A percentile compares a stretch with the other conserved stretches of the same genome.
Evolutionary conservation across 2,888 invertebrate genomes (phyloP).

Genomic region (Lasioglossum pauxillum): DNA sequence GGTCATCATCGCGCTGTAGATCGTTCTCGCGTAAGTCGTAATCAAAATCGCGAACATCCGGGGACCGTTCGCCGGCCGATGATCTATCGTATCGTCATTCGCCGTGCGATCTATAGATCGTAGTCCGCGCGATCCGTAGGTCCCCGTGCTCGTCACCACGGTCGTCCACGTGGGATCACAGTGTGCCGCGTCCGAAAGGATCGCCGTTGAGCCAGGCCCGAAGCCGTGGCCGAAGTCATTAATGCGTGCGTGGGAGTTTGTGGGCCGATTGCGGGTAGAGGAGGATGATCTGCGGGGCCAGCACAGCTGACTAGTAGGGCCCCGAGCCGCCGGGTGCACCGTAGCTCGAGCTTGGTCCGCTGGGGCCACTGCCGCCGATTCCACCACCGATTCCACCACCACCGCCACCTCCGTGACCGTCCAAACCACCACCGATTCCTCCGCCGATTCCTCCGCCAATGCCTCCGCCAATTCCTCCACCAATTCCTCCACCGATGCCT

Average conservation of each 20-base stretch:
- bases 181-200: constrained; percentile 58
- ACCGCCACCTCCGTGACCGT: constrained; percentile 78
- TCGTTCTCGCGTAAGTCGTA: constrained; percentile 57
- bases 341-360: constrained; percentile 87
- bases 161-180: constrained; percentile 63
- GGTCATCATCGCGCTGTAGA: constrained; percentile 47
- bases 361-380: constrained; percentile 79
- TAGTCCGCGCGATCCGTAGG: constrained; percentile 18
- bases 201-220: constrained; percentile 53
- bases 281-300: constrained; percentile 61
- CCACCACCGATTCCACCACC: constrained; percentile 70
- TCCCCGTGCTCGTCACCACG: constrained; percentile 64
- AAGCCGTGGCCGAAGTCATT: constrained; percentile 63
- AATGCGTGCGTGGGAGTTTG: constrained; percentile 65
- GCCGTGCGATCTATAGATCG: constrained; percentile 16
- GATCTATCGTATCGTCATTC: neutral
- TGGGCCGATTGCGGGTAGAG: constrained; percentile 66
- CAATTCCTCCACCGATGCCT: constrained; percentile 77
- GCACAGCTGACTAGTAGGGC: constrained; percentile 86
- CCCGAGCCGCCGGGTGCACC: constrained; percentile 89
- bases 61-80: constrained; percentile 54
- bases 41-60: constrained; percentile 55
- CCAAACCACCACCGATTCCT: constrained; percentile 77
- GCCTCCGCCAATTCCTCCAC: constrained; percentile 74
- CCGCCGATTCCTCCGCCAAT: constrained; percentile 75